These are phyloP conservation scores for Drosophila littoralis DNA, from an alignment of 1,140 invertebrate species.

Conservation along the genomic window DNA sequence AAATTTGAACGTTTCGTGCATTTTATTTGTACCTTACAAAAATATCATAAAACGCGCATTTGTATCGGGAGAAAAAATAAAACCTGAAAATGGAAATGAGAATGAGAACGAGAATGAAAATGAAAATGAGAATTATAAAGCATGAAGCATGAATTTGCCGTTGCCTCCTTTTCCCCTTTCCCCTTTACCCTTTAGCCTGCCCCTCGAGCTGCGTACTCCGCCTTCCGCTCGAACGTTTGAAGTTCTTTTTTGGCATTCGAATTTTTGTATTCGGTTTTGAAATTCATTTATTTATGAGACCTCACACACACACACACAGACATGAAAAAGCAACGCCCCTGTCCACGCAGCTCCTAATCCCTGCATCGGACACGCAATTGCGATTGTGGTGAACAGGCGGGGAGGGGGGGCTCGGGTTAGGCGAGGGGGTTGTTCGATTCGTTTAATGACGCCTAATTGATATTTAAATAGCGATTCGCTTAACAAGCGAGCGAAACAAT, in stretches of 20 bases:
- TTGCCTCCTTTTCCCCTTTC: slow-evolving; percentile 15
- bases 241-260: slow-evolving; percentile 27
- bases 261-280: slow-evolving; percentile 13
- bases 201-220: background rate
- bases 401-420: background rate
- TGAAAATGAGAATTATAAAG: slow-evolving; percentile 24
- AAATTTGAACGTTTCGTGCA: slow-evolving; percentile 38
- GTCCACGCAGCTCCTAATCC: no score
- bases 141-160: slow-evolving; percentile 27
- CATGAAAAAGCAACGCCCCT: background rate
- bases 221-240: slow-evolving; percentile 2
- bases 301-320: background rate
- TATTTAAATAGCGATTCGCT: background rate
- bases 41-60: slow-evolving; percentile 52
- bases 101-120: background rate
- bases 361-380: background rate
- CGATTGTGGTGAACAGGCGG: background rate
- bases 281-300: slow-evolving; percentile 46
- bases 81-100: slow-evolving; percentile 10
- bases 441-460: slow-evolving; percentile 23
- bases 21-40: slow-evolving; percentile 26
- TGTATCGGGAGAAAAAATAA: slow-evolving; percentile 19
- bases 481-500: background rate
- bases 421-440: no score
- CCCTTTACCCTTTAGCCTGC: background rate